Base-by-base conservation (phyloP, 2,113 vertebrate species). In the Elephantulus edwardii region DNA sequence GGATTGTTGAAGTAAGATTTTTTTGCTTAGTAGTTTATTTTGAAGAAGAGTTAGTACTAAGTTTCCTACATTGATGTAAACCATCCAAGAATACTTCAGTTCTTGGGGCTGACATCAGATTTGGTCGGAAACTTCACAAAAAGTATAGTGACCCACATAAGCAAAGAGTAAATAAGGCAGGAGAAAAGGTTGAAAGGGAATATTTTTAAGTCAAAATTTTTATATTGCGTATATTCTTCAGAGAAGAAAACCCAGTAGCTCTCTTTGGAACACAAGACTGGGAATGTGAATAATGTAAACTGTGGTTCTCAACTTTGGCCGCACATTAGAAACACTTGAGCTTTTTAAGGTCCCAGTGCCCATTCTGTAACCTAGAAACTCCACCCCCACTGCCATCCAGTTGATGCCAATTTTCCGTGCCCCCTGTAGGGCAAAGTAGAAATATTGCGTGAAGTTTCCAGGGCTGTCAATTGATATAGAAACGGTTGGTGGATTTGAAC, bases 161-260 rank as follows among this genome's bases (percentile, higher is more conserved):
- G 50, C 46, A 84, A 88, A 89, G 38, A 92, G 52, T 79, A 91
- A 93, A 91, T 90, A 54, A 52, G 75, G 88, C 58, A 91, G 22
- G 78, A 84, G 30, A 89, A 78, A 83, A 24, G 68, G 17, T 95
- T 81, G 84, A 82, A 42, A 86, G 58, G 71, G 10, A 58, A 38
- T 40, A 33, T 72, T 16, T 82, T 85, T 74, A 54, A 83, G 58
- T 83, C 33, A 46, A 72, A 20, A 87, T 93, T 56, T 74, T 1
- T 89, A 75, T 78, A 58, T 91, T 70, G 79, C 93, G 50, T 92
- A 35, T 6, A 42, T 86, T 92, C 56, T 92, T 92, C 78, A 81
- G 62, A 81, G 88, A 58, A 46, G 86, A 60, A 68, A 83, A 68
- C 68, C n/a, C 10, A 71, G 8, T 66, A 89, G 75, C 84, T 93